These are phyloP conservation scores for Neelides folsomi DNA, from an alignment of 2,888 invertebrate genomes.

Conservation along the genomic window DNA sequence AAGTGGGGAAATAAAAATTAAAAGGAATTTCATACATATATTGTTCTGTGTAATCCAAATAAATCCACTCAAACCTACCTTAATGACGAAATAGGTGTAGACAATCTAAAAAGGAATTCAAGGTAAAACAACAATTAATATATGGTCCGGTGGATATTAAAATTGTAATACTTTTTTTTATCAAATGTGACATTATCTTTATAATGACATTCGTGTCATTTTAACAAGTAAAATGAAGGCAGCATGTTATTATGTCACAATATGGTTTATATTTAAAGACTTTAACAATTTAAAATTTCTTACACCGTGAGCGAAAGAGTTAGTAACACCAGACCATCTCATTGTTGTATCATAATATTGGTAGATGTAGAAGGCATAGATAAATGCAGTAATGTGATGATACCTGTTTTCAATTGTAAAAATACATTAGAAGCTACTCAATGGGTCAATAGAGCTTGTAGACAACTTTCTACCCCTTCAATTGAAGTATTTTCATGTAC, in stretches of 20 bases:
- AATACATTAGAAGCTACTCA: not conserved
- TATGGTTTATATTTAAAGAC: not conserved
- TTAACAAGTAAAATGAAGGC: not conserved
- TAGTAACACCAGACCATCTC: constrained; percentile 23
- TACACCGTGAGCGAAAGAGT: constrained; percentile 27
- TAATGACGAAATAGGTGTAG: too few relatives aligned
- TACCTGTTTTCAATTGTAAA: constrained; percentile 18
- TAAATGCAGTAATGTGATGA: constrained; percentile 25
- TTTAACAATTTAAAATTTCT: not conserved
- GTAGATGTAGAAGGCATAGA: constrained; percentile 15
- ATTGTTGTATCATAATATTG: constrained; percentile 13
- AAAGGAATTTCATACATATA: not conserved
- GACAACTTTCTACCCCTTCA: not conserved
- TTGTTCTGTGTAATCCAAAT: not conserved
- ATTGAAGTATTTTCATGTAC: constrained; percentile 8
- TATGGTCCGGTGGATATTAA: too few relatives aligned
- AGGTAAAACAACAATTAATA: too few relatives aligned
- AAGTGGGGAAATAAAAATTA: not conserved
- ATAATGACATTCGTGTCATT: too few relatives aligned
- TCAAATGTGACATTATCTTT: too few relatives aligned
- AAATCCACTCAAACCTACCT: too few relatives aligned
- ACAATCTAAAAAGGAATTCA: too few relatives aligned
- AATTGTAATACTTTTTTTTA: too few relatives aligned
- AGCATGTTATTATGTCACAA: not conserved
- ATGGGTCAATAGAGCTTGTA: too few relatives aligned